Conservation (phyloP, 1,140 invertebrate species). For the Ceratosolen fusciceps region DNA sequence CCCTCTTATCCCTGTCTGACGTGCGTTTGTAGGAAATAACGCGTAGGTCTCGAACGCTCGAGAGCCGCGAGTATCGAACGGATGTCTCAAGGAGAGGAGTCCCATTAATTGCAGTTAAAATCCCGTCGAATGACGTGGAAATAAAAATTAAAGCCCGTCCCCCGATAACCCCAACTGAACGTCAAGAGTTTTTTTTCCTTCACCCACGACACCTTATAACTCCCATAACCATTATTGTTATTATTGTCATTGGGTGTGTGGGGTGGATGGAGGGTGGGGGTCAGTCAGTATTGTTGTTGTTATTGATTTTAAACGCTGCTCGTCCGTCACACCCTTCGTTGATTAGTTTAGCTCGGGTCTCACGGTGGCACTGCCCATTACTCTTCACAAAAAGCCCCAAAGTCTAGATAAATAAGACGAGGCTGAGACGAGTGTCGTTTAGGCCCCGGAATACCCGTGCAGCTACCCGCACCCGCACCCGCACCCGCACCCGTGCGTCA, state of each 20-base stretch:
- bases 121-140: constrained; percentile 36
- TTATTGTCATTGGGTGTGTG: too few species aligned
- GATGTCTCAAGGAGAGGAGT: constrained; percentile 28
- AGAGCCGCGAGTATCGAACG: constrained; percentile 58
- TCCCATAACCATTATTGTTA: too few species aligned
- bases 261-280: too few species aligned
- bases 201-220: too few species aligned
- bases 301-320: too few species aligned
- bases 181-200: too few species aligned
- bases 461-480: neutral
- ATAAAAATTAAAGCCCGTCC: constrained; percentile 28
- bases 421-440: neutral
- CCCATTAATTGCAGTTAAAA: constrained; percentile 47
- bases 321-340: too few species aligned
- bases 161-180: too few species aligned
- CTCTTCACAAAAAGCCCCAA: too few species aligned
- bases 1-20: constrained; percentile 2
- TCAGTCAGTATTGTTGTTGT: too few species aligned
- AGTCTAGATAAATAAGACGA: neutral
- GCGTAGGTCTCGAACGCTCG: constrained; percentile 61
- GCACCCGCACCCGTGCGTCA: neutral
- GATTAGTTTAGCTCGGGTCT: too few species aligned
- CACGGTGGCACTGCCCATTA: too few species aligned
- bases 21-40: constrained; percentile 53
- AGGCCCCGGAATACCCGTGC: neutral